These are phyloP conservation scores for Anarhynchus alexandrinus DNA, from an alignment of 2,113 vertebrate species.

Conservation along the genomic window DNA sequence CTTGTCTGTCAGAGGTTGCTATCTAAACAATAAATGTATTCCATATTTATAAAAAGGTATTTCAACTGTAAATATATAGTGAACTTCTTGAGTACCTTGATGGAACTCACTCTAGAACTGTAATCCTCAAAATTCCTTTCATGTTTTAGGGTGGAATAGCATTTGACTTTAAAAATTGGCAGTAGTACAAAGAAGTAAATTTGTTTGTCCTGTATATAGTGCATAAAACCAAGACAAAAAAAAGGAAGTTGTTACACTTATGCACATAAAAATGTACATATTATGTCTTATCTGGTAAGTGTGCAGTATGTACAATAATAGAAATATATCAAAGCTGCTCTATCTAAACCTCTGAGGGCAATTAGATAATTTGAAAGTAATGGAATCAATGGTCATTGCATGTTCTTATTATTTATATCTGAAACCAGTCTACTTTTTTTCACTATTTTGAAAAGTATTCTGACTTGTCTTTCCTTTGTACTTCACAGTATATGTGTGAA, in stretches of 20 bases:
- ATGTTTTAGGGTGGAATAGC: background rate
- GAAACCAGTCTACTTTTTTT: background rate
- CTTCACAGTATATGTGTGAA: background rate
- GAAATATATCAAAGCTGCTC: background rate
- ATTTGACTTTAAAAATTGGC: background rate
- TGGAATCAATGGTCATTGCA: background rate
- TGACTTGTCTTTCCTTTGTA: background rate
- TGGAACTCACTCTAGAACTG: background rate
- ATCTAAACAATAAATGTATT: background rate
- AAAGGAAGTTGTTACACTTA: background rate
- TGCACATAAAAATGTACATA: background rate
- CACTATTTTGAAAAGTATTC: background rate
- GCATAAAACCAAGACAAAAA: background rate
- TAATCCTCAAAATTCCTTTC: background rate
- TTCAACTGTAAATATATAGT: background rate
- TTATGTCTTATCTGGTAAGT: background rate
- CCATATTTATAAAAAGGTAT: background rate
- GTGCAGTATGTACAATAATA: background rate
- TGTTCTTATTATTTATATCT: background rate
- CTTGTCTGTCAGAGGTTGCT: background rate
- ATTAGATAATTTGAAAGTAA: background rate
- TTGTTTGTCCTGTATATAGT: background rate
- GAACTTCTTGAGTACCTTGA: background rate
- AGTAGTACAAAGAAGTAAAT: background rate
- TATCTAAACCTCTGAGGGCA: background rate